Base-by-base conservation (phyloP, 2,888 invertebrate genomes). In the Ochlodes sylvanus region DNA sequence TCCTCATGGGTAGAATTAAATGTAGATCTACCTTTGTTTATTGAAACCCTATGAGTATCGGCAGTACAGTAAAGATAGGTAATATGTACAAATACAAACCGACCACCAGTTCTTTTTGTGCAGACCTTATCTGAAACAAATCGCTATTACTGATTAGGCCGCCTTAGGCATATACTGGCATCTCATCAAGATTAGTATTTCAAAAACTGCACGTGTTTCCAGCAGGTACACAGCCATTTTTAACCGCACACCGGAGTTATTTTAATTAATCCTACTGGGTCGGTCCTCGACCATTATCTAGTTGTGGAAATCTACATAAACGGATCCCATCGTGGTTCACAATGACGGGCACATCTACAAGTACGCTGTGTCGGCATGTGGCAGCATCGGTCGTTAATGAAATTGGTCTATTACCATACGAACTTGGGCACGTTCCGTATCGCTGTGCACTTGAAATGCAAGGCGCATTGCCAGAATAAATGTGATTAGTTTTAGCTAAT, bases 361-460 rank as follows among this genome's bases (percentile, higher is more conserved):
- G 71, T 63, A 70, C 73, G 76, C 79, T 84, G 83, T 84, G 84
- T 80, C 69, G 34, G 34, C 34, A 7, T 7, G 7, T 9, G 34
- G 34, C 34, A 34, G 63, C 71, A 85, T 85, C 83, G 76, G 77
- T 79, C 77, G 82, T 81, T 84, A 83, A 82, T 83, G 77, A 83
- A 85, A 85, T 84, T 79, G 78, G 77, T 75, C 76, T 77, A 84
- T 86, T 84, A 81, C 78, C 84, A 83, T 85, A 81, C 73, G 72
- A 60, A 52, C 38, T 47, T 4, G 42, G 54, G 56, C 50, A 63
- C 56, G 32, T 63, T 56, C 63, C 56, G 56, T 44, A 27, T 63
- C 41, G 55, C 32, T 19, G 19, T 7, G 17, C 14, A 32, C 44
- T 44, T 60, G 44, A 34, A 34, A 27, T 60, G 17, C 47, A 61